Conservation (phyloP, 2,113 vertebrate genomes). For the Antechinus flavipes region DNA sequence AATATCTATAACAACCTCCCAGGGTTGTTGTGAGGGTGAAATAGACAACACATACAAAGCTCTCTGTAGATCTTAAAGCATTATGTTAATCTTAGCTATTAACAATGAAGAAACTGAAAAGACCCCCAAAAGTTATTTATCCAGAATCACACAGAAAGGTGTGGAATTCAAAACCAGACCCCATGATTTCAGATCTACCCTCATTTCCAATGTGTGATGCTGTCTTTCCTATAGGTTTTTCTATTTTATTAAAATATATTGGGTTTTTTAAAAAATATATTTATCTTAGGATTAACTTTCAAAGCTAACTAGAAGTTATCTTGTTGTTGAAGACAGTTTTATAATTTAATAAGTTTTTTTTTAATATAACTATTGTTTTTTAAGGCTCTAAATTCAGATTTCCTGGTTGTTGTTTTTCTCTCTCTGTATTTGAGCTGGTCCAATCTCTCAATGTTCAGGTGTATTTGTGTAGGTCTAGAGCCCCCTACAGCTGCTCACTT, state of each 20-base stretch:
- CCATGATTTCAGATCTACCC: not conserved
- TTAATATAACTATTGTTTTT: not conserved
- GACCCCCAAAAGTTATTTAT: not conserved
- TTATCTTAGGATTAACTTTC: not conserved
- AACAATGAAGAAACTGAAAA: not conserved
- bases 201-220: not conserved
- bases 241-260: not conserved
- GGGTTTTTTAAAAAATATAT: not conserved
- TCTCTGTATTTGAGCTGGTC: not conserved
- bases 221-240: not conserved
- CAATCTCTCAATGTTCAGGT: not conserved
- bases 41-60: not conserved
- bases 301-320: not conserved
- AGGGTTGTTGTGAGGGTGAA: not conserved
- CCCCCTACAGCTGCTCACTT: not conserved
- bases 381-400: not conserved
- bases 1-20: not conserved
- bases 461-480: not conserved
- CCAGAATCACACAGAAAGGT: not conserved
- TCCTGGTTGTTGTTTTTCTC: not conserved
- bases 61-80: not conserved
- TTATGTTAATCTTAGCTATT: not conserved
- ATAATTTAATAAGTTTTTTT: not conserved
- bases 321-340: not conserved
- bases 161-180: not conserved